Conservation (phyloP, 2,113 vertebrate species). For the Ibidorhyncha struthersii region DNA sequence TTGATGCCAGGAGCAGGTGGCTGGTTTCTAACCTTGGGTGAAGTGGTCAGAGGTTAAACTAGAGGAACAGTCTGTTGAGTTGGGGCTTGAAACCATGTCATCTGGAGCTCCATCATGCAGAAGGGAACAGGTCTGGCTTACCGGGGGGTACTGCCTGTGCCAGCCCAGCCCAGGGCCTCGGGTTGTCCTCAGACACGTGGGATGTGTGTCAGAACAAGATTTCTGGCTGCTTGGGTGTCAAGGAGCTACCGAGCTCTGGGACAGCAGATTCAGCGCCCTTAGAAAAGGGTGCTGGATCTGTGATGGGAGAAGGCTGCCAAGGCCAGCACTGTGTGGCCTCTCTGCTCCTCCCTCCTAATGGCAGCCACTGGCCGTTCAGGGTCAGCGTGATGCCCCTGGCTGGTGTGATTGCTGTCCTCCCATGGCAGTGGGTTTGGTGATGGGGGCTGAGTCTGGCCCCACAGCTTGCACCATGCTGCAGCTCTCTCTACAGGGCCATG, state of each 20-base stretch:
- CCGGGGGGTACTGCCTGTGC: background rate
- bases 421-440: background rate
- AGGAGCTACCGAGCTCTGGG: background rate
- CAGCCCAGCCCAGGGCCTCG: background rate
- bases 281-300: background rate
- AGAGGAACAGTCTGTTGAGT: fast-evolving
- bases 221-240: background rate
- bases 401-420: background rate
- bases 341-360: background rate
- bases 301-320: background rate
- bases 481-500: background rate
- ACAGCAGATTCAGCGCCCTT: background rate
- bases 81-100: background rate
- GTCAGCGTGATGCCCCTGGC: background rate
- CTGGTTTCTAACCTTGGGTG: background rate
- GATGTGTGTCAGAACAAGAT: background rate
- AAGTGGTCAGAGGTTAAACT: background rate
- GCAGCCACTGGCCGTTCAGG: background rate
- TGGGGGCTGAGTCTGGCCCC: background rate
- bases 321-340: background rate
- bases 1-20: background rate
- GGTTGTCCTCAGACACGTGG: fast-evolving
- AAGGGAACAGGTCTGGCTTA: background rate
- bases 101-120: background rate
- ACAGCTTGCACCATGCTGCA: fast-evolving